A percentile compares a stretch with the other conserved stretches of the same genome.
Evolutionary conservation across 2,888 invertebrate genomes (phyloP).

Genomic region (Apodemia hepburni): DNA sequence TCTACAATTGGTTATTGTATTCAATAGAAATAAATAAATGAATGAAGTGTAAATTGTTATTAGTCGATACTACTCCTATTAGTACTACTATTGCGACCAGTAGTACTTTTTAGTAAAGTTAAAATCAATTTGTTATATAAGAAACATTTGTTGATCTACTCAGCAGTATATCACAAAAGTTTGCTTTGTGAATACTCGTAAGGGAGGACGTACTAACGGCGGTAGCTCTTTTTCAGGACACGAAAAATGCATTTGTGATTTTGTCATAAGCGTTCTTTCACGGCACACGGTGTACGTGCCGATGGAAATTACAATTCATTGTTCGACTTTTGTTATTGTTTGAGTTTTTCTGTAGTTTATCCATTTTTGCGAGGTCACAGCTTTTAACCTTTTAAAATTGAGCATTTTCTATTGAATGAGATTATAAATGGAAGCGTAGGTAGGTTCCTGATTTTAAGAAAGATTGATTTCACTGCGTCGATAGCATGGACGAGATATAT

Average conservation of each 20-base stretch:
- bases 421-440: no score
- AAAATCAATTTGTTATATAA: no score
- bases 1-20: no score
- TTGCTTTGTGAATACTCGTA: conserved; percentile 40
- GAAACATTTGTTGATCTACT: neutral
- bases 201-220: conserved; percentile 10
- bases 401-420: neutral
- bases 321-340: conserved; percentile 2
- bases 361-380: neutral
- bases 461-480: no score
- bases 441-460: no score
- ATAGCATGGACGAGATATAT: no score
- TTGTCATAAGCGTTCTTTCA: conserved; percentile 50
- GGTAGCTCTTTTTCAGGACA: conserved; percentile 57
- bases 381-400: neutral
- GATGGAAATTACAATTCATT: conserved; percentile 14
- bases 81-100: no score
- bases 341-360: conserved; percentile 1
- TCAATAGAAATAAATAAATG: no score
- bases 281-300: conserved; percentile 8
- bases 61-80: no score
- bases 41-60: no score
- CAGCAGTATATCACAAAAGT: conserved; percentile 27
- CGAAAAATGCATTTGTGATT: conserved; percentile 74
- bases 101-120: no score